Base-by-base conservation (phyloP, 53 echinoderm and acorn worm species). In the Pentamera pediparva region DNA sequence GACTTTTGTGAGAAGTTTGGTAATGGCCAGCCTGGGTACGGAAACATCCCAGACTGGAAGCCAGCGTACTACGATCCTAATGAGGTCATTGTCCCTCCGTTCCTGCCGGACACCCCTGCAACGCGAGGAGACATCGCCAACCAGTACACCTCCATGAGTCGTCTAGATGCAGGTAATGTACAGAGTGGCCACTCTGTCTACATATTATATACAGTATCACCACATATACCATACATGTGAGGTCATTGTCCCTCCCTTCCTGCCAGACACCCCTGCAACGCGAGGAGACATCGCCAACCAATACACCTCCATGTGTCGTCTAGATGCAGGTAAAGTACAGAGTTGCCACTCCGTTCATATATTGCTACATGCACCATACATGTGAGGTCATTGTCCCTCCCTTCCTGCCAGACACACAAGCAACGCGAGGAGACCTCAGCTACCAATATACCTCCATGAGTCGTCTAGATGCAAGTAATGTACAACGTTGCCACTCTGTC, bases 111-210 rank as follows among this genome's bases (percentile, higher is more conserved):
- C 69, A 95, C 95, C 45, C 35, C 57, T 62, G 85, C 91, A 31
- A 87, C 95, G 0, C 79, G 95, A 37, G 49, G 64, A 26, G 95
- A 95, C 25, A 87, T 95, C 26, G 63, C 82, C 36, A 85, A 85
- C 28, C 91, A 87, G 76, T 95, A 95, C 33, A 91, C 87, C 12
- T 76, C 82, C 5, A 76, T 87, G 58, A 91, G 87, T 79, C 75
- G 95, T 55, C 56, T 95, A 17, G 95, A 95, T 83, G 79, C 85
- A 80, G 92, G 92, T 92, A n/a, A n/a, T n/a, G n/a, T n/a, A n/a
- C n/a, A n/a, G n/a, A n/a, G n/a, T n/a, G n/a, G n/a, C n/a, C n/a
- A n/a, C n/a, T n/a, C n/a, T n/a, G n/a, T n/a, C n/a, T n/a, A n/a
- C n/a, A n/a, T n/a, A n/a, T n/a, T n/a, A n/a, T n/a, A n/a, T n/a